These are phyloP conservation scores for Blastomussa wellsi DNA, from an alignment of 92 coral and sea anemone genomes.

Conservation along the genomic window DNA sequence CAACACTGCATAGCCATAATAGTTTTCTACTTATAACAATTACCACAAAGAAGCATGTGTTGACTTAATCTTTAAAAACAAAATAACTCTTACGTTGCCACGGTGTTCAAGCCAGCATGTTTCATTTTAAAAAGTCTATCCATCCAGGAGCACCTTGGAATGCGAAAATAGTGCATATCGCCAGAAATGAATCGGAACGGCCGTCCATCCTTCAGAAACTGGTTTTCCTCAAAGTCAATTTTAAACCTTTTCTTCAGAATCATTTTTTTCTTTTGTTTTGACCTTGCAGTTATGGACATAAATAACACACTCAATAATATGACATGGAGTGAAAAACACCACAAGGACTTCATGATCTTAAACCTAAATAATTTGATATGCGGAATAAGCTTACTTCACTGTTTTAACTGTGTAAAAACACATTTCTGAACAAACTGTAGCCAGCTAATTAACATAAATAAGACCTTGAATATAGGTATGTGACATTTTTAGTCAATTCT, in stretches of 20 bases:
- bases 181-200: conserved; percentile 37
- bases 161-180: conserved; percentile 39
- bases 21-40: too few species aligned
- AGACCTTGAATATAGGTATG: not conserved
- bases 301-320: not conserved
- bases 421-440: not conserved
- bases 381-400: too few species aligned
- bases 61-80: not conserved
- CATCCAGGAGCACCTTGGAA: conserved; percentile 11
- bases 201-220: conserved; percentile 40
- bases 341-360: conserved; percentile 2
- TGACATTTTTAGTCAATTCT: not conserved
- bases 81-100: conserved; percentile 23
- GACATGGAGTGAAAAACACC: not conserved
- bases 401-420: not conserved
- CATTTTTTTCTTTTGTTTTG: not conserved
- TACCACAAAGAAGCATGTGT: too few species aligned
- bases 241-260: conserved; percentile 11
- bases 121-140: conserved; percentile 30
- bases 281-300: not conserved
- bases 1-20: too few species aligned
- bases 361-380: too few species aligned
- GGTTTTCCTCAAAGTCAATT: conserved; percentile 33
- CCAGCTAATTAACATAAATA: not conserved
- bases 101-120: conserved; percentile 39